Evolutionary conservation across 1,140 invertebrate genomes (phyloP), one percentile per base, ranked within the genome.

Genomic region (Trachelipus rathkii): DNA sequence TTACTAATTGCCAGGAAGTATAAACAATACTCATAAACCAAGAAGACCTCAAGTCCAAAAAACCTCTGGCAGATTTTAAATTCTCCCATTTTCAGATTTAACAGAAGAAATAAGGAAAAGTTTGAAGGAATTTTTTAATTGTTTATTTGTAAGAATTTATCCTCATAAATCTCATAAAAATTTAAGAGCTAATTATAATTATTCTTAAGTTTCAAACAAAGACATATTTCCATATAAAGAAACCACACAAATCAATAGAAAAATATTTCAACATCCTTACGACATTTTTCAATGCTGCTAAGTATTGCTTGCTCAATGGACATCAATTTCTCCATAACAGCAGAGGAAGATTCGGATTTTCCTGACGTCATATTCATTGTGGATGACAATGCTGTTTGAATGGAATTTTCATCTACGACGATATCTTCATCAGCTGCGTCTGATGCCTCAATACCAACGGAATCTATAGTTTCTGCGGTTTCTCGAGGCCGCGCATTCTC

Each of bases 231-330:
- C 8, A 60, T 15, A 78, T 71, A 15, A 10, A 24, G n/a, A 2
- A 44, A n/a, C 44, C 60, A 23, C 19, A 60, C 45, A 71, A n/a
- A n/a, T n/a, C 33, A 33, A 33, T 33, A 3, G 6, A 33, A 33
- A 33, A 33, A 33, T 3, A 33, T 33, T 33, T 33, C 33, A 33
- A 33, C 33, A 3, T 3, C 81, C 88, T 86, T 85, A 92, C 90
- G 89, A 86, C 94, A 96, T 82, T 92, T 89, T 81, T 96, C 95
- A 78, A 98, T 96, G 82, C 94, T 94, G 83, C 95, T 92, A 15
- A 97, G 85, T 79, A 97, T 91, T 1, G 95, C 95, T 82, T 95
- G 92, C 86, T 97, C 95, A 24, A 98, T 84, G 4, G 93, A 91
- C 74, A 97, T 85, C 9, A 97, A 88, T 83, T 93, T 92, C 21